Evolutionary conservation across 2,797 vertebrate genomes (phyloP), one percentile per base, ranked within the genome.

Genomic region (Eulemur rubriventer): DNA sequence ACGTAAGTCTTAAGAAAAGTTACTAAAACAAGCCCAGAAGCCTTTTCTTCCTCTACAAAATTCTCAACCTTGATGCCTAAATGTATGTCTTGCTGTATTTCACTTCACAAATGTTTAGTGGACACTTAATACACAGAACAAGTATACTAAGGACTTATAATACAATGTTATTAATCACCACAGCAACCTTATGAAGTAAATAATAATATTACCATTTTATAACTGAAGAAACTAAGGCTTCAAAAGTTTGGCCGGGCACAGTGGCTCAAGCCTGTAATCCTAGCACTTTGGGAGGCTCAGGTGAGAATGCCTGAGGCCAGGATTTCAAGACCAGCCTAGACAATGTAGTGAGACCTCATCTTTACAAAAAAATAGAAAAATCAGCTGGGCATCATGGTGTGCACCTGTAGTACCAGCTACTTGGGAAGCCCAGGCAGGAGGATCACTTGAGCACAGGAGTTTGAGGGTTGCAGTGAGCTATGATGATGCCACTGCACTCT

Each of bases 181-280:
- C 28, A 91, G 20, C 38, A 87, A 93, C 35, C 28, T 67, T 78
- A 87, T 46, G 33, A 91, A 85, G 17, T 35, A 95, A 55, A 52
- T 55, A 96, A 52, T 87, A 94, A 38, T 79, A 88, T 4, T 22
- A 61, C 22, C 79, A 96, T 82, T 97, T 95, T 78, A 82, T 67
- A 88, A 81, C 1, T 33, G 38, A 87, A 52, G 24, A 67, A 70
- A 94, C 52, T 61, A 55, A 73, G 35, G 8, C 17, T 43, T 85
- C 33, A 86, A 52, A 72, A 70, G 55, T 63, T 63, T 59, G 6
- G 20, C 48, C n/a, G 1, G 33, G 33, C 22, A 50, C 48, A 26
- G 50, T 38, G 76, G n/a, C n/a, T 38, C n/a, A 79, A n/a, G 22
- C 22, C n/a, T 55, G 22, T 79, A 79, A 38, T 55, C 50, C 13